These are phyloP conservation scores for Catocala nupta DNA, from an alignment of 2,888 invertebrate genomes.

Conservation along the genomic window DNA sequence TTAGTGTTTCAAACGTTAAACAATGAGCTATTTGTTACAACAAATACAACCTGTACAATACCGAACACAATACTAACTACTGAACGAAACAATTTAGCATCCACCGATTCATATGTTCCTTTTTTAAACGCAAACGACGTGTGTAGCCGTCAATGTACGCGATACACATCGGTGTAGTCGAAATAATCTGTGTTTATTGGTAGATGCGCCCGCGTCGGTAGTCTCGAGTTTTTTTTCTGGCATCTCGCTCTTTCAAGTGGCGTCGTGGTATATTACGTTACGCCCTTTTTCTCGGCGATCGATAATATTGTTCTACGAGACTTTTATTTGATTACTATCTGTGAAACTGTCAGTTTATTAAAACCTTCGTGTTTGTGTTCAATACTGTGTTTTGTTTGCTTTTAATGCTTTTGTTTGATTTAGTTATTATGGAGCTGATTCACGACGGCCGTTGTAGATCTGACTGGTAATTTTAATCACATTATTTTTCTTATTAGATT, in stretches of 20 bases:
- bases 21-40: conserved; percentile 63
- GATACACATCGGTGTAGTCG: conserved; percentile 49
- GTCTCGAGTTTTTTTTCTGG: conserved; percentile 49
- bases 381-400: conserved; percentile 33
- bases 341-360: conserved; percentile 63
- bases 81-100: conserved; percentile 42
- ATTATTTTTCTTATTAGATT: no score
- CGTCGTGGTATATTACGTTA: conserved; percentile 65
- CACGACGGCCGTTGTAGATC: neutral
- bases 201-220: conserved; percentile 58
- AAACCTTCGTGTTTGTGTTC: conserved; percentile 49
- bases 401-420: conserved; percentile 34
- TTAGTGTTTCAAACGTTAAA: conserved; percentile 60
- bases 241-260: conserved; percentile 59
- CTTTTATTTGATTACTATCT: conserved; percentile 69
- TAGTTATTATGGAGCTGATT: conserved; percentile 29
- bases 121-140: conserved; percentile 38
- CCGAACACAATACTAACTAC: conserved; percentile 32
- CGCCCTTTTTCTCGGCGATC: conserved; percentile 64
- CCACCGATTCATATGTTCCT: conserved; percentile 52
- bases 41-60: conserved; percentile 45
- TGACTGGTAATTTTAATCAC: neutral
- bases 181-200: conserved; percentile 50
- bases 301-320: conserved; percentile 77
- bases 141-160: conserved; percentile 60